Base-by-base conservation (phyloP, 2,797 vertebrate genomes). In the Holocentrus rufus region DNA sequence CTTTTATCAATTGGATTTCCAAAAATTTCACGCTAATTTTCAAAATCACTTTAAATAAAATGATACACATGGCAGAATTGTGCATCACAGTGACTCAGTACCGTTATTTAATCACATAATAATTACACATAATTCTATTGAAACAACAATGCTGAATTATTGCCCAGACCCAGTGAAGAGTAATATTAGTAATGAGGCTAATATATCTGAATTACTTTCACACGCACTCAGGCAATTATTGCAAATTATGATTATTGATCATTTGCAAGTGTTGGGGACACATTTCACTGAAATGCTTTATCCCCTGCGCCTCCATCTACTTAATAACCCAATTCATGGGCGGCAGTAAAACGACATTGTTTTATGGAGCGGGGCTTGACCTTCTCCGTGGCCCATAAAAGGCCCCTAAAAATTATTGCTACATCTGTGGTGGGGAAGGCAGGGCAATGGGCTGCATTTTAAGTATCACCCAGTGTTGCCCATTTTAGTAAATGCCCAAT, bases 341-440 rank as follows among this genome's bases (percentile, higher is more conserved):
- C 58, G 65, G 63, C 62, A 71, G 57, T 81, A 31, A 77, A 73
- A 74, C 0, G 11, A 55, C 55, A 50, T 69, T 65, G 64, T 72
- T 77, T 65, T 47, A 18, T 67, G 47, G 71, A 82, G 58, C 2
- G 2, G 18, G n/a, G 20, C 69, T 54, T 14, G 66, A 20, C 74
- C 65, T 76, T 39, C 47, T 80, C 61, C 39, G 5, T 5, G 22
- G 47, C 47, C 62, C 69, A 80, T 88, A 84, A 87, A 86, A 76
- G 36, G 55, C 65, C 64, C 66, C 39, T 74, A 68, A 62, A 83
- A 88, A 84, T 79, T 22, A 77, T 80, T 69, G 65, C 71, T 50
- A 66, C 79, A 79, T 90, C 83, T 84, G 72, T 64, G 50, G 65
- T 30, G 22, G 65, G 81, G 81, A 75, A 67, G 77, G 54, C 27